A percentile compares a stretch with the other conserved stretches of the same genome.
phyloP scores from a whole-genome alignment of 2,797 vertebrate species.

The Chelidonichthys spinosus region DNA sequence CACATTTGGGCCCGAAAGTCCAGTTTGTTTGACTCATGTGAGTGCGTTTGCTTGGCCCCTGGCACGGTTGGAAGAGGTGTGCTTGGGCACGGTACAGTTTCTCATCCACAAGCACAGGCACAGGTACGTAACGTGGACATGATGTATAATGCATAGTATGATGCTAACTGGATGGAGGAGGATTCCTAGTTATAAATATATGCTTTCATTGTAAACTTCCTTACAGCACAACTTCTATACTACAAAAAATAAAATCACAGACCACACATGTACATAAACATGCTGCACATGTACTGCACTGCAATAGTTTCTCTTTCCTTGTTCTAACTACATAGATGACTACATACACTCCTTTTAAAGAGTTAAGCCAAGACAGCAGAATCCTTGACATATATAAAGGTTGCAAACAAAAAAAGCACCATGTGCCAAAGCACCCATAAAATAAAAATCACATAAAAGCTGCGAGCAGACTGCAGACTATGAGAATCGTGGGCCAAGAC shows the following conservation, averaged over 20 bases:
- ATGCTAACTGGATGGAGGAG: background rate
- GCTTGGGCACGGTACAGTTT: no score
- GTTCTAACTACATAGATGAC: background rate
- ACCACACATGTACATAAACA: background rate
- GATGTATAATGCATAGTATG: no score
- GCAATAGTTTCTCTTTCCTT: constrained; percentile 9
- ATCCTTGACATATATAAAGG: background rate
- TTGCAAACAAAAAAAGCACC: constrained; percentile 23
- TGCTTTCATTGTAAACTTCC: background rate
- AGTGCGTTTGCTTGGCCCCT: no score
- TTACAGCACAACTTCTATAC: background rate
- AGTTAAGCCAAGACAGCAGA: constrained; percentile 13
- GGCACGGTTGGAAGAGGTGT: no score
- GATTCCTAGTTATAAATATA: background rate
- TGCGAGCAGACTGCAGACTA: constrained; percentile 12
- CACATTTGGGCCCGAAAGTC: no score
- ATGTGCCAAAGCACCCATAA: constrained; percentile 23
- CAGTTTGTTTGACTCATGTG: no score
- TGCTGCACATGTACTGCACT: background rate
- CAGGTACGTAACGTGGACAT: no score
- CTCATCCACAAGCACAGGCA: no score
- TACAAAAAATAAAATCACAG: no score
- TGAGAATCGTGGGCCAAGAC: constrained; percentile 7
- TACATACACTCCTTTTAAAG: constrained; percentile 14
- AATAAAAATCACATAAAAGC: constrained; percentile 31